phyloP scores from a whole-genome alignment of 2,888 invertebrate genomes.

The Amblyjoppa proteus region DNA sequence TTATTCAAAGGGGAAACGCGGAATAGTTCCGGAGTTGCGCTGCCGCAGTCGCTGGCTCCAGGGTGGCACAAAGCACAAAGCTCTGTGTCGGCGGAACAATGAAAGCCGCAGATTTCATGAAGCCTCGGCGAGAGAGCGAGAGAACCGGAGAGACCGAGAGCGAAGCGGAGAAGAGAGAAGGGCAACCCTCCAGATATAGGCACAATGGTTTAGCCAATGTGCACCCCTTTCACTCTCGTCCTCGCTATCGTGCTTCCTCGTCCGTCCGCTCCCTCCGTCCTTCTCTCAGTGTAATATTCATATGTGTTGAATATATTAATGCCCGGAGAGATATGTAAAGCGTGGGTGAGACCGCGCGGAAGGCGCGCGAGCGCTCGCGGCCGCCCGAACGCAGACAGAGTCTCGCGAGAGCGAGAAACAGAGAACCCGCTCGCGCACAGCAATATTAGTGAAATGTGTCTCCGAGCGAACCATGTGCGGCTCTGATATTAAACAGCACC shows the following conservation, averaged over 20 bases:
- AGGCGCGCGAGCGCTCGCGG: constrained; percentile 9
- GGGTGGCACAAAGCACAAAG: constrained; percentile 83
- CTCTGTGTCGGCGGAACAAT: constrained; percentile 82
- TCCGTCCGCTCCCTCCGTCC: constrained; percentile 70
- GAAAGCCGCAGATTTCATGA: constrained; percentile 84
- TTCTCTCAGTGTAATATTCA: constrained; percentile 81
- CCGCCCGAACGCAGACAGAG: constrained; percentile 6
- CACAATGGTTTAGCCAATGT: constrained; percentile 83
- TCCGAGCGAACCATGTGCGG: constrained; percentile 82
- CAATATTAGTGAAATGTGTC: constrained; percentile 84
- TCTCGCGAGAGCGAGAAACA: background rate
- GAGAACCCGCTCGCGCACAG: constrained; percentile 59
- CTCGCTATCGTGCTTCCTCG: constrained; percentile 42
- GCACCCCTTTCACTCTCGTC: constrained; percentile 48
- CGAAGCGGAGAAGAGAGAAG: constrained; percentile 27
- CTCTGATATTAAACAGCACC: constrained; percentile 84
- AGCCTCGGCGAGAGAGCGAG: constrained; percentile 72
- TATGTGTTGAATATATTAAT: constrained; percentile 85
- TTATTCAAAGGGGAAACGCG: constrained; percentile 82
- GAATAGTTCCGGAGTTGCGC: constrained; percentile 83
- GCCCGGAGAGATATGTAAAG: constrained; percentile 81
- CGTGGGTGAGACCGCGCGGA: constrained; percentile 73
- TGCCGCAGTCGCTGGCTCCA: constrained; percentile 76
- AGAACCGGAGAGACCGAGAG: constrained; percentile 41
- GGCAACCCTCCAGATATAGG: constrained; percentile 78